Conservation (phyloP, 2,888 invertebrate genomes). For the Lypha dubia region DNA sequence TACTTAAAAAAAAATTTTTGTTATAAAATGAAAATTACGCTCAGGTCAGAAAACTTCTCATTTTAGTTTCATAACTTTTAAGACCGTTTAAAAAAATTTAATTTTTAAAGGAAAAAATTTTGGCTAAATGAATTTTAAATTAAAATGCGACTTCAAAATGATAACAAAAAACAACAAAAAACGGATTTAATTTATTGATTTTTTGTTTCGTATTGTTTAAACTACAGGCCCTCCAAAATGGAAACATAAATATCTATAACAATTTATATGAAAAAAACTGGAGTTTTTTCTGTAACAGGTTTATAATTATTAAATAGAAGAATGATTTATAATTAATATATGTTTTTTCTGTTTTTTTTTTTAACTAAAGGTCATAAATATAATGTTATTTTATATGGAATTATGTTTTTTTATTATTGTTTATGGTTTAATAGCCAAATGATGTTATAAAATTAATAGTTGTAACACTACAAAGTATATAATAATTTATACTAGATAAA, state of each 20-base stretch:
- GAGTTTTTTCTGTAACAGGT: not conserved
- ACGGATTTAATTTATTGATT: too few relatives aligned
- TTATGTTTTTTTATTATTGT: constrained; percentile 35
- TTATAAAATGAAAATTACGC: constrained; percentile 9
- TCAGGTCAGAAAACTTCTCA: constrained; percentile 14
- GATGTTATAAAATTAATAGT: constrained; percentile 35
- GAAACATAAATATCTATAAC: constrained; percentile 6
- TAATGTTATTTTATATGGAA: constrained; percentile 64
- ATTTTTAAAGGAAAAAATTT: constrained; percentile 31
- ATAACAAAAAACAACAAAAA: too few relatives aligned
- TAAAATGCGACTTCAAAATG: not conserved
- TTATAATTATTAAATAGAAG: too few relatives aligned
- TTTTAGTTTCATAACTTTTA: constrained; percentile 12
- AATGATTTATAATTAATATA: too few relatives aligned
- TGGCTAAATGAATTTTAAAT: constrained; percentile 22
- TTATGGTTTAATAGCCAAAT: constrained; percentile 9
- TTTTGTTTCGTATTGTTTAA: too few relatives aligned
- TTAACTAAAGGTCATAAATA: constrained; percentile 53
- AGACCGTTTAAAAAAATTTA: constrained; percentile 13
- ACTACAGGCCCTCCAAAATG: too few relatives aligned
- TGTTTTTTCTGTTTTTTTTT: constrained; percentile 21
- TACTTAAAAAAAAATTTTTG: constrained; percentile 40
- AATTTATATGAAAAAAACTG: constrained; percentile 11
- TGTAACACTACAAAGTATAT: constrained; percentile 51
- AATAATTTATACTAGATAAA: constrained; percentile 64